A percentile compares a stretch with the other conserved stretches of the same genome.
Evolutionary conservation across 2,113 vertebrate genomes (phyloP).

Genomic region (Strix aluco): DNA sequence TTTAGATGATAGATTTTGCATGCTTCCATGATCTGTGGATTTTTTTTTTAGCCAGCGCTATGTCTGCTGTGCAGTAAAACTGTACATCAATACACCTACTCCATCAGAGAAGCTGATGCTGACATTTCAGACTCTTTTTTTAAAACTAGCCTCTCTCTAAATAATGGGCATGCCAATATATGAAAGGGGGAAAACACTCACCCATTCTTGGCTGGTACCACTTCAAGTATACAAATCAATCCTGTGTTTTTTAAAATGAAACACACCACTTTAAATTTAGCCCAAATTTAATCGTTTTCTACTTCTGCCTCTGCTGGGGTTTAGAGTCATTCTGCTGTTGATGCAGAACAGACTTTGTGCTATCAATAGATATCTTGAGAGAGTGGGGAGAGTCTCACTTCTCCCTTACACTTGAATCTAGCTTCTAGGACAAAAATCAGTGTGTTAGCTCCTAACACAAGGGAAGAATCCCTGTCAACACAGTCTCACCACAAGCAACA

Average conservation of each 20-base stretch:
- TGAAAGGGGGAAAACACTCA: neutral
- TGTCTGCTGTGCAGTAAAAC: neutral
- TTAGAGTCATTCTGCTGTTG: neutral
- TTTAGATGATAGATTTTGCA: constrained; percentile 2
- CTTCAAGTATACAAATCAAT: neutral
- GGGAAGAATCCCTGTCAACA: neutral
- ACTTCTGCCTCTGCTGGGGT: neutral
- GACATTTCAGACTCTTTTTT: constrained; percentile 24
- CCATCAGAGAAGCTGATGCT: neutral
- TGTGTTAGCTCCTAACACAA: neutral
- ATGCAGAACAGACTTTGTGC: constrained; percentile 11
- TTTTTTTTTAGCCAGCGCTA: neutral
- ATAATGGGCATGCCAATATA: neutral
- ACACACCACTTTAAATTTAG: neutral
- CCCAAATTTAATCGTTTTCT: neutral
- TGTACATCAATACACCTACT: constrained; percentile 17
- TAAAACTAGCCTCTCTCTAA: neutral
- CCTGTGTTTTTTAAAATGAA: neutral
- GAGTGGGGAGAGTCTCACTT: neutral
- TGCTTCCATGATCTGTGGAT: neutral
- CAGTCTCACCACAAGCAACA: neutral
- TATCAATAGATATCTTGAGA: constrained; percentile 38
- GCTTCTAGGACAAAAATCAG: neutral
- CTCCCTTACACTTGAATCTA: neutral
- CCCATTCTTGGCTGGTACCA: neutral